A percentile compares a stretch with the other conserved stretches of the same genome.
Conservation (phyloP, 2,888 invertebrate genomes). For the Agrotis segetum region DNA sequence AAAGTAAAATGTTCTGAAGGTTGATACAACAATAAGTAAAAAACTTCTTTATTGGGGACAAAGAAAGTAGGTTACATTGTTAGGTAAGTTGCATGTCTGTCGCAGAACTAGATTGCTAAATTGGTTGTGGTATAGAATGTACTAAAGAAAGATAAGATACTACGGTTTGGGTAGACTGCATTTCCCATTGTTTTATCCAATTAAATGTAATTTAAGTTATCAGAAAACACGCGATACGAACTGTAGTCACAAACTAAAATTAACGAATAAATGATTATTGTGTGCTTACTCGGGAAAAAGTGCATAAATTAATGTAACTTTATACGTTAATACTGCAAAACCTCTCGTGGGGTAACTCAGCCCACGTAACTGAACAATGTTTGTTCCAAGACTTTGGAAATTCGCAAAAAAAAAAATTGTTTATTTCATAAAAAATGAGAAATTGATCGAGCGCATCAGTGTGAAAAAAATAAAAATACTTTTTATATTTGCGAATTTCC, state of each 20-base stretch:
- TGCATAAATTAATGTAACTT: background rate
- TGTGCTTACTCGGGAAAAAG: background rate
- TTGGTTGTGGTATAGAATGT: constrained; percentile 35
- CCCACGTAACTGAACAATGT: too few relatives aligned
- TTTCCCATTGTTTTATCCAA: constrained; percentile 33
- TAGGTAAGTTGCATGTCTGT: constrained; percentile 52
- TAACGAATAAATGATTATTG: constrained; percentile 8
- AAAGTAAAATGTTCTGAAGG: constrained; percentile 38
- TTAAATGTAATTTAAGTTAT: constrained; percentile 39
- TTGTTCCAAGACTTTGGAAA: too few relatives aligned
- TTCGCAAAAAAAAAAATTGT: too few relatives aligned
- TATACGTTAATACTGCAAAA: too few relatives aligned
- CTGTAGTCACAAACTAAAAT: constrained; percentile 1
- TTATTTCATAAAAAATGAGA: too few relatives aligned
- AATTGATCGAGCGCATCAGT: too few relatives aligned
- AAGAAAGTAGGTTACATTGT: constrained; percentile 45
- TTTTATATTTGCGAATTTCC: too few relatives aligned
- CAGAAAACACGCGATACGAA: constrained; percentile 43
- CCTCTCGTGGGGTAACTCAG: too few relatives aligned
- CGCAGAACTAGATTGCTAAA: constrained; percentile 33
- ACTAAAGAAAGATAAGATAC: constrained; percentile 33
- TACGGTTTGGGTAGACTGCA: constrained; percentile 19
- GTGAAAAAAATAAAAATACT: too few relatives aligned
- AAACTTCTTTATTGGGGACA: constrained; percentile 38
- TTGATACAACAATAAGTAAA: constrained; percentile 39